Evolutionary conservation across 1,140 invertebrate species (phyloP), one percentile per base, ranked within the genome.

Genomic region (Aethina tumida): DNA sequence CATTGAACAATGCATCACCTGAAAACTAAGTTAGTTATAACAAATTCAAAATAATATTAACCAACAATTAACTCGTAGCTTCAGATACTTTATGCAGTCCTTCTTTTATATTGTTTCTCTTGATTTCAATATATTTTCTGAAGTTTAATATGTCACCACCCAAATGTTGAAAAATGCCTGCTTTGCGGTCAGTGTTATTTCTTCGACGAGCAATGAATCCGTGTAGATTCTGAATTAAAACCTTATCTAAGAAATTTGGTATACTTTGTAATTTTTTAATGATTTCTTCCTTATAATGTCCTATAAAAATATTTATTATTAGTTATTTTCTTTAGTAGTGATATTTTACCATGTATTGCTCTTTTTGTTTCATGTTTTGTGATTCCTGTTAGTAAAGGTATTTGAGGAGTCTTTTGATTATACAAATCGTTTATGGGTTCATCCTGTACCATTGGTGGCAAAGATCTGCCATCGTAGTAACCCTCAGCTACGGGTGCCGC

Each of bases 1-100:
- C 68, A 46, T 82, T 84, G 52, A 81, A 84, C 4, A 84, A 50
- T 0, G 77, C 78, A 53, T 84, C 81, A 2, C 60, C 69, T 69
- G 43, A 18, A 58, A 48, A 44, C 16, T 20, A 35, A 32, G 26
- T 5, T 14, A 4, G 2, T 4, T 10, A 29, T 25, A 8, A 2
- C 10, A 2, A 36, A 25, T 26, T n/a, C n/a, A n/a, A 36, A 26
- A 1, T 13, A 36, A 8, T 5, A 5, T 20, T 24, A 31, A 4
- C 19, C 31, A 30, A 26, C 30, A 26, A 48, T 35, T 49, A 49
- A 68, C 65, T 59, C 39, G 69, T 69, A 18, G 60, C 66, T 54
- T 70, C 65, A 19, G 62, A 59, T 7, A 70, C 63, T 48, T 67
- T 59, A 2, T 52, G 41, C n/a, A 72, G 49, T 9, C 59, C 63